Conservation (phyloP, 2,888 invertebrate species). For the Hirtodrosophila duncani region DNA sequence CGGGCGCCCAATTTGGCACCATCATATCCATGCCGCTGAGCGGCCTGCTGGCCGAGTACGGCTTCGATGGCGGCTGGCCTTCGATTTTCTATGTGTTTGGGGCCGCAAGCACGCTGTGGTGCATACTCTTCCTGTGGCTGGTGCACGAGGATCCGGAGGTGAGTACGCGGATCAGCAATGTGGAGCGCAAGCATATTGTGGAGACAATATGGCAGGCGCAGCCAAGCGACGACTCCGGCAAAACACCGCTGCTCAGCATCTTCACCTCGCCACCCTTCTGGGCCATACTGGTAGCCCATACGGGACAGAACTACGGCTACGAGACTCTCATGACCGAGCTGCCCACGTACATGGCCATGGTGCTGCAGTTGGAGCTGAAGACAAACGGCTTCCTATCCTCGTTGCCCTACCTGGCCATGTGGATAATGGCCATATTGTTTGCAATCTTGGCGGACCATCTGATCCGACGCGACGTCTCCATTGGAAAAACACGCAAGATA, state of each 20-base stretch:
- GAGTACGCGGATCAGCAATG: not conserved
- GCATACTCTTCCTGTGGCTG: conserved; percentile 62
- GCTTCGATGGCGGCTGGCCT: conserved; percentile 91
- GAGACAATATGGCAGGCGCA: conserved; percentile 6
- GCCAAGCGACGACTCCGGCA: conserved; percentile 79
- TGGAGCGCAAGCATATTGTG: conserved; percentile 13
- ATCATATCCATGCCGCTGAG: conserved; percentile 94
- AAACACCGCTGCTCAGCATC: conserved; percentile 77
- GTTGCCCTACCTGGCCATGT: conserved; percentile 93
- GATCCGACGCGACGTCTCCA: conserved; percentile 85
- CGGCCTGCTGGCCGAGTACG: conserved; percentile 87
- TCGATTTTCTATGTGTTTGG: conserved; percentile 95
- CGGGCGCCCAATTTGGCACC: conserved; percentile 92
- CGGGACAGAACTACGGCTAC: conserved; percentile 95
- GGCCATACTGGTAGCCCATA: conserved; percentile 91
- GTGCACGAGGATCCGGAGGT: conserved; percentile 12
- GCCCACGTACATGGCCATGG: conserved; percentile 94
- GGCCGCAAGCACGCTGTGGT: conserved; percentile 88
- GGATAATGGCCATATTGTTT: conserved; percentile 91
- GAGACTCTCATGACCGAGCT: conserved; percentile 93
- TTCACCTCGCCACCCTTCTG: conserved; percentile 89
- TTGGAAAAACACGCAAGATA: conserved; percentile 88
- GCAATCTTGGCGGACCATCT: conserved; percentile 92
- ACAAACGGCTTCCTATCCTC: conserved; percentile 91
- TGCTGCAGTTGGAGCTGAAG: conserved; percentile 87